Percentiles rank a stretch among this genome's conserved stretches.
Conservation (phyloP, 2,113 vertebrate species). For the Natator depressus region DNA sequence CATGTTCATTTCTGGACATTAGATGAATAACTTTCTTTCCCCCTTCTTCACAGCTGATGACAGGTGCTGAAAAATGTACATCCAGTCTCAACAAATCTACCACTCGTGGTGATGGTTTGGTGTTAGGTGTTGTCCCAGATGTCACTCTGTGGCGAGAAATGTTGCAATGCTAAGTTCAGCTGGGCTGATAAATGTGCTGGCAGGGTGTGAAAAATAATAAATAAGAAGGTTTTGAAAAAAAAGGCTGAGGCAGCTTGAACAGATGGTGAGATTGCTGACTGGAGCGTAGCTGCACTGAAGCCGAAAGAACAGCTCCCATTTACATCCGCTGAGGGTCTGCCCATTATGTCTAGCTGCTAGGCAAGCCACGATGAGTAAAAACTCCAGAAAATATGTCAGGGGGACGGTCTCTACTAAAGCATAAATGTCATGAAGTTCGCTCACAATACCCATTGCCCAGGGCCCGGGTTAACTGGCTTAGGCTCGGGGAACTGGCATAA, state of each 20-base stretch:
- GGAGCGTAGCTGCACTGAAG: background rate
- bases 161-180: background rate
- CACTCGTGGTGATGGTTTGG: background rate
- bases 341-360: background rate
- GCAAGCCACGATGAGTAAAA: no score
- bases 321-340: background rate
- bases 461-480: no score
- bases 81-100: background rate
- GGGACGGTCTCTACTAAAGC: no score
- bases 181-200: background rate
- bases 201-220: background rate
- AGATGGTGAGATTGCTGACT: background rate
- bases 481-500: no score
- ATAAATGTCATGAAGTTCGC: no score
- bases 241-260: background rate
- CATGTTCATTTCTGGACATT: background rate
- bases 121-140: background rate
- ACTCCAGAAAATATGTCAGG: no score
- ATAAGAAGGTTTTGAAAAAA: background rate
- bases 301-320: no score
- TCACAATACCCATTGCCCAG: no score
- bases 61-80: background rate
- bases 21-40: background rate
- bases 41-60: background rate
- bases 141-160: background rate